These are phyloP conservation scores for Agrochola macilenta DNA, from an alignment of 2,888 invertebrate species.

Conservation along the genomic window DNA sequence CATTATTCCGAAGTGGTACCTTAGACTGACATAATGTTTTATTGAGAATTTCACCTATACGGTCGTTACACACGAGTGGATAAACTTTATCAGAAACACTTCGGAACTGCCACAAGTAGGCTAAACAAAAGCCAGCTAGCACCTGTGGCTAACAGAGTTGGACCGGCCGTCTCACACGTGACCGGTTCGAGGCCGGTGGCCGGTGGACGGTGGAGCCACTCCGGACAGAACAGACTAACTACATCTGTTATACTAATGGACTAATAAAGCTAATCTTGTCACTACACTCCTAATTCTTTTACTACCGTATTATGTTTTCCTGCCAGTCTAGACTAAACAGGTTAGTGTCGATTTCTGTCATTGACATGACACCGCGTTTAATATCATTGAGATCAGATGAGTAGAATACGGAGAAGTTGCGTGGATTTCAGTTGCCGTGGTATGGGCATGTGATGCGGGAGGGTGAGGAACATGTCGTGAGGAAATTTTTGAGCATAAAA, in stretches of 20 bases:
- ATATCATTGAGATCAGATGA: not conserved
- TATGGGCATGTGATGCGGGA: not conserved
- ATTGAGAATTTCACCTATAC: not conserved
- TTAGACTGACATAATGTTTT: not conserved
- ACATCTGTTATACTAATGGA: constrained; percentile 5
- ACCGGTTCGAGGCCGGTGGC: not conserved
- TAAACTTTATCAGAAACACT: not conserved
- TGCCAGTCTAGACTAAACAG: not conserved
- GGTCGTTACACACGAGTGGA: not conserved
- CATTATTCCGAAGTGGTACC: not conserved
- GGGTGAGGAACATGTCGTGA: no score
- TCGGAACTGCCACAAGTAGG: not conserved
- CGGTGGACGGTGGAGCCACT: no score
- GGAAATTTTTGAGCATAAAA: not conserved
- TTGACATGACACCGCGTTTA: not conserved
- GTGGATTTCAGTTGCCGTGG: not conserved
- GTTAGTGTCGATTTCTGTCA: not conserved
- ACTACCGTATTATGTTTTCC: not conserved
- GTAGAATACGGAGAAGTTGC: not conserved
- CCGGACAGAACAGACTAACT: not conserved
- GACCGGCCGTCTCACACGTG: constrained; percentile 25
- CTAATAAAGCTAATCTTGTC: constrained; percentile 16
- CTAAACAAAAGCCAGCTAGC: not conserved
- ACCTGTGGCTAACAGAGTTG: constrained; percentile 11
- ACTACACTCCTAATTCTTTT: not conserved